phyloP scores from a whole-genome alignment of 2,888 invertebrate species.

The Lasioglossum malachurum region DNA sequence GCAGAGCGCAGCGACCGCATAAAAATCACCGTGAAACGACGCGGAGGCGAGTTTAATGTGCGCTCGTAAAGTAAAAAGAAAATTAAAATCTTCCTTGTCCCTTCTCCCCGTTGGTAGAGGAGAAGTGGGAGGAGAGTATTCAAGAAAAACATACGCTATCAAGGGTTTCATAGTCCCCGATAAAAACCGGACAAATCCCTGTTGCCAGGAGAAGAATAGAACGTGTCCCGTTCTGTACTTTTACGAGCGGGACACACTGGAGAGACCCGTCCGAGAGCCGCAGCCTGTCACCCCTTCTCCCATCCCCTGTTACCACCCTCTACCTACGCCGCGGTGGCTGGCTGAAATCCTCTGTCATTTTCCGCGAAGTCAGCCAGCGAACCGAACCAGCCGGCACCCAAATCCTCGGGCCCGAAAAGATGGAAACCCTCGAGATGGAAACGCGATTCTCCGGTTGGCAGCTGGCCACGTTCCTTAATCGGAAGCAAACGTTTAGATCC shows the following conservation, averaged over 20 bases:
- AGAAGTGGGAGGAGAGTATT: not conserved
- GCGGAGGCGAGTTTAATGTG: constrained; percentile 9
- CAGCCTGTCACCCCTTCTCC: not conserved
- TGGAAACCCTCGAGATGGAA: constrained; percentile 33
- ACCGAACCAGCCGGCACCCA: constrained; percentile 27
- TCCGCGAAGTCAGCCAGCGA: constrained; percentile 47
- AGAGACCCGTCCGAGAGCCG: not conserved
- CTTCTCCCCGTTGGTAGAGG: not conserved
- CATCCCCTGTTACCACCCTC: not conserved
- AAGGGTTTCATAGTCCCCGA: constrained; percentile 16
- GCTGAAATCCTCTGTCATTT: constrained; percentile 21
- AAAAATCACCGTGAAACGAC: not conserved
- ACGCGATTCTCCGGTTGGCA: constrained; percentile 45
- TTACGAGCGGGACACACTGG: not conserved
- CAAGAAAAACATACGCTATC: constrained; percentile 10
- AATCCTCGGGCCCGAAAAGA: constrained; percentile 17
- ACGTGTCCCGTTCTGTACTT: not conserved
- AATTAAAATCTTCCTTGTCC: constrained; percentile 22
- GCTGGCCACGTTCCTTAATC: constrained; percentile 52
- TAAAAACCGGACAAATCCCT: constrained; percentile 19
- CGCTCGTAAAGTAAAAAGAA: constrained; percentile 19
- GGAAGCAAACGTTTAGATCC: constrained; percentile 45
- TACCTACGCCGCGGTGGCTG: not conserved
- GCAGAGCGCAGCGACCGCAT: not conserved
- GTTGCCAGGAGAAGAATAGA: not conserved